Conservation (phyloP, 2,797 vertebrate species). For the Halcyon chelicuti region DNA sequence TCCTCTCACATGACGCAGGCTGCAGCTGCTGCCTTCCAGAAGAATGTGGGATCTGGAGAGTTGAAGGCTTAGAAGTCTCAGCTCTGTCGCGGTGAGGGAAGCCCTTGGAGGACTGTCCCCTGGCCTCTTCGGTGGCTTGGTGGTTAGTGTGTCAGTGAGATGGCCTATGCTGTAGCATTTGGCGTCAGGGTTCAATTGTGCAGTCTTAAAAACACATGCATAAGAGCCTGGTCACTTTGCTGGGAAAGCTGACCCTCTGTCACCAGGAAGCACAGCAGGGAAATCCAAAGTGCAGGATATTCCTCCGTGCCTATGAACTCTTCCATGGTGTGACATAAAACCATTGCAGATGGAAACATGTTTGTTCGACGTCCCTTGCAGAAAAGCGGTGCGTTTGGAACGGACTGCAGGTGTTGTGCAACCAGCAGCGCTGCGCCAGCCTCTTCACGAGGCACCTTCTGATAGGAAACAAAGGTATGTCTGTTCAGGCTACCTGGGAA, state of each 20-base stretch:
- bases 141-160: background rate
- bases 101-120: background rate
- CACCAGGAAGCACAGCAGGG: background rate
- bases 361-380: rapidly evolving
- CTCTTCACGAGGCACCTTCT: background rate
- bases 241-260: background rate
- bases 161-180: background rate
- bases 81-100: rapidly evolving
- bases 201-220: background rate
- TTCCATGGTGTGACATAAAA: background rate
- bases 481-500: background rate
- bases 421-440: background rate
- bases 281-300: background rate
- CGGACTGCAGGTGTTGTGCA: rapidly evolving
- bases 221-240: background rate
- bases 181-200: background rate
- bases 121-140: background rate
- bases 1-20: background rate
- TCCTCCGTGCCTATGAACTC: background rate
- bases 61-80: background rate
- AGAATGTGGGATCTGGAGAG: background rate
- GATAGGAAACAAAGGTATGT: background rate
- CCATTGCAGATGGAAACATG: background rate
- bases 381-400: background rate
- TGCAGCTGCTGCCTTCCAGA: background rate